These are phyloP conservation scores for Gymnocephalus cernua DNA, from an alignment of 2,113 vertebrate species.

Conservation along the genomic window DNA sequence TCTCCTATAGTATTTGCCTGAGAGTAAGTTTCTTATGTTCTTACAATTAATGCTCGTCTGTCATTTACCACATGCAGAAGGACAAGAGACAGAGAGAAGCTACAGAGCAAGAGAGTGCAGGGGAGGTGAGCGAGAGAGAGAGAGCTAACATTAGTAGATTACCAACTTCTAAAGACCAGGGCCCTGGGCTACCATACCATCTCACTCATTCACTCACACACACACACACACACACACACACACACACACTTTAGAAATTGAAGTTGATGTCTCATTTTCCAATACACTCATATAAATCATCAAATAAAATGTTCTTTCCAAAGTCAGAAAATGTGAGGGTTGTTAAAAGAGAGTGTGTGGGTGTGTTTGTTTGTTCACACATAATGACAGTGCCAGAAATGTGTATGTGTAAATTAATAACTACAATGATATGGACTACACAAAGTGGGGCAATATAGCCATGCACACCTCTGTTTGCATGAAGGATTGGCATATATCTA, in stretches of 20 bases:
- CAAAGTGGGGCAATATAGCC: conserved; percentile 9
- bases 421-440: conserved; percentile 30
- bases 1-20: neutral
- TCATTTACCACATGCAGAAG: neutral
- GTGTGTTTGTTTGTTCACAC: conserved; percentile 64
- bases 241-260: too few species aligned
- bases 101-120: conserved; percentile 2
- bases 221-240: neutral
- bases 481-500: neutral
- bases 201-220: neutral
- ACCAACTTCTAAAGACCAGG: conserved; percentile 16
- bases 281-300: neutral
- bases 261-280: conserved; percentile 20
- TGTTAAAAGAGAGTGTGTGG: conserved; percentile 53
- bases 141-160: conserved; percentile 25
- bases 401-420: conserved; percentile 55
- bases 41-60: neutral
- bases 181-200: conserved; percentile 4
- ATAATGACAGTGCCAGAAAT: conserved; percentile 43
- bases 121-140: neutral
- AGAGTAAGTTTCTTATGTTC: neutral
- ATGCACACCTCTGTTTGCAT: neutral
- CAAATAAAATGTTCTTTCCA: conserved; percentile 13
- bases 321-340: conserved; percentile 33
- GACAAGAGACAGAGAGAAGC: conserved; percentile 3